These are phyloP conservation scores for Electrona antarctica DNA, from an alignment of 2,113 vertebrate genomes.

Conservation along the genomic window DNA sequence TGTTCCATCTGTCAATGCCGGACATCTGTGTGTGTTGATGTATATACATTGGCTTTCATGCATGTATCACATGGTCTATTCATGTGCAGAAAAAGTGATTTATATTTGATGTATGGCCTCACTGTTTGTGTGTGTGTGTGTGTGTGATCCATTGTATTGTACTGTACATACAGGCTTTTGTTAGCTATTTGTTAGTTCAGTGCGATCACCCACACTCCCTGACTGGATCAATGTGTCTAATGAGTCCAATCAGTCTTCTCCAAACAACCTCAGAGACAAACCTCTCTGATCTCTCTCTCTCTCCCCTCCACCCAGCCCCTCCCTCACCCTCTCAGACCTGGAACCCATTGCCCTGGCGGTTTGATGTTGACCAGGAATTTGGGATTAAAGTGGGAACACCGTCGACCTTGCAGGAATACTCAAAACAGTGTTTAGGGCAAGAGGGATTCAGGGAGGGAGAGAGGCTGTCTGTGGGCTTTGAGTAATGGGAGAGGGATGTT, in stretches of 20 bases:
- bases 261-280: slow-evolving; percentile 33
- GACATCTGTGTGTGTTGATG: neutral
- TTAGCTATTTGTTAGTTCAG: slow-evolving; percentile 20
- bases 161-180: neutral
- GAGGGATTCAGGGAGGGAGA: neutral
- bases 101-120: too few relatives aligned
- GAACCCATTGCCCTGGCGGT: neutral
- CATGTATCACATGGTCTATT: neutral
- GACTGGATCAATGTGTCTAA: slow-evolving; percentile 18
- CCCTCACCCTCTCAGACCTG: neutral
- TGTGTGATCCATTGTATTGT: neutral
- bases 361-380: slow-evolving; percentile 34
- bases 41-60: neutral
- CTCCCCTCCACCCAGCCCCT: too few relatives aligned
- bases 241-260: slow-evolving; percentile 30
- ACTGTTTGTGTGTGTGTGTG: neutral
- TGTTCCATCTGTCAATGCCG: slow-evolving; percentile 58
- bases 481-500: slow-evolving; percentile 38
- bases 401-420: slow-evolving; percentile 12
- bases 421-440: neutral
- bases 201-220: neutral
- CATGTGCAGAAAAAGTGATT: too few relatives aligned
- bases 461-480: neutral
- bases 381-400: slow-evolving; percentile 33
- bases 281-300: slow-evolving; percentile 10